Percentiles rank a stretch among this genome's conserved stretches.
Conservation (phyloP, 1,140 invertebrate genomes). For the Drosophila trapezifrons region DNA sequence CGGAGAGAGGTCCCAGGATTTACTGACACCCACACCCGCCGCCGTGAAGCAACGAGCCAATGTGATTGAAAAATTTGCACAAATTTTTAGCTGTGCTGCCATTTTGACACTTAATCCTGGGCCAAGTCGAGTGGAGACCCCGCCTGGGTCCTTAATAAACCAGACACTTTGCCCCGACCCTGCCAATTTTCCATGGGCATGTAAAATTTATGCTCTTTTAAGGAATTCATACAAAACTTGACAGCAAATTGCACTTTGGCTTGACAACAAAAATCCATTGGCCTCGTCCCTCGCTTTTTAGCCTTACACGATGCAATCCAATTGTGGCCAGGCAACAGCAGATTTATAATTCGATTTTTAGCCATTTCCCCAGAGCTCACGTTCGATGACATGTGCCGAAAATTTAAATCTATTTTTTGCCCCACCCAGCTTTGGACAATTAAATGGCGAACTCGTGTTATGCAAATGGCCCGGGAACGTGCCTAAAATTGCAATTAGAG, state of each 20-base stretch:
- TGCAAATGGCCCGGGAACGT: slow-evolving; percentile 70
- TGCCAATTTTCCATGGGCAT: slow-evolving; percentile 17
- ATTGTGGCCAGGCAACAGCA: slow-evolving; percentile 15
- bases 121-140: slow-evolving; percentile 44
- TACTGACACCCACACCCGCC: slow-evolving; percentile 34
- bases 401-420: slow-evolving; percentile 39
- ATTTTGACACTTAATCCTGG: slow-evolving; percentile 30
- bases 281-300: slow-evolving; percentile 1
- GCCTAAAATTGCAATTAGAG: slow-evolving; percentile 78
- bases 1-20: slow-evolving; percentile 57
- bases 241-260: slow-evolving; percentile 79
- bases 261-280: slow-evolving; percentile 50
- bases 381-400: slow-evolving; percentile 39
- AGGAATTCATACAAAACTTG: slow-evolving; percentile 71
- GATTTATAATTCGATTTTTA: slow-evolving; percentile 46
- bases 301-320: slow-evolving; percentile 37
- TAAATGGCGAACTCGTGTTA: slow-evolving; percentile 68
- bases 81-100: slow-evolving; percentile 61
- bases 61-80: slow-evolving; percentile 71
- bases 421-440: slow-evolving; percentile 47
- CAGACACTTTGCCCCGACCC: slow-evolving; percentile 29
- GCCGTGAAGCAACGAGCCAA: slow-evolving; percentile 2
- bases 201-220: slow-evolving; percentile 68
- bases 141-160: slow-evolving; percentile 53
- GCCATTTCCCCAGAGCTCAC: slow-evolving; percentile 1